Conservation (phyloP, 2,797 vertebrate species). For the Protosalanx chinensis region DNA sequence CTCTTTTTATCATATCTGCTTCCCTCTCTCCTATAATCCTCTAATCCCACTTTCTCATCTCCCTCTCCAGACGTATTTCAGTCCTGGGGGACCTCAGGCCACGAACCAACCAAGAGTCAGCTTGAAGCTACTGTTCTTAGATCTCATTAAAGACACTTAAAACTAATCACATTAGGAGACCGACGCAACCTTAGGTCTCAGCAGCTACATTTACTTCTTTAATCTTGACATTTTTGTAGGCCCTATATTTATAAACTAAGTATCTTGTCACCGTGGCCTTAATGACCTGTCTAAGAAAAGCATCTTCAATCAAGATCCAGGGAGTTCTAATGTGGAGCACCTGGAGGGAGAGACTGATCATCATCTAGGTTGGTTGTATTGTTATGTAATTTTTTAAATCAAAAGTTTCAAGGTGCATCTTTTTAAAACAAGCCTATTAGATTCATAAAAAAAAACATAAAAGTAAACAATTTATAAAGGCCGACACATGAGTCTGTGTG, state of each 20-base stretch:
- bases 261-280: background rate
- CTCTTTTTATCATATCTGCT: background rate
- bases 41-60: conserved; percentile 14
- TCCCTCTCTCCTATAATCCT: background rate
- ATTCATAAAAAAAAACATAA: background rate
- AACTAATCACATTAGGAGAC: conserved; percentile 65
- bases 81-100: background rate
- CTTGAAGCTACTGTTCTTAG: background rate
- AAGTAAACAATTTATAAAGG: conserved; percentile 8
- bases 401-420: background rate
- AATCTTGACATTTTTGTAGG: conserved; percentile 41
- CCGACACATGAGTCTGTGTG: conserved; percentile 31
- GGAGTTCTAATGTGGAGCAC: too few species aligned
- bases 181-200: conserved; percentile 27
- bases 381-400: background rate
- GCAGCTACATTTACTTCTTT: conserved; percentile 36
- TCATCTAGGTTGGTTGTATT: too few species aligned
- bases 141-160: conserved; percentile 57
- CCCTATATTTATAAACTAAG: conserved; percentile 33
- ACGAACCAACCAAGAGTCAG: background rate
- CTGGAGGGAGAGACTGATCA: too few species aligned
- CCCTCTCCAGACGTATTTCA: background rate
- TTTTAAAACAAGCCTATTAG: too few species aligned
- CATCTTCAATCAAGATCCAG: too few species aligned
- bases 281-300: too few species aligned